Percentiles rank a stretch among this genome's conserved stretches.
These are phyloP conservation scores for Struthidea cinerea DNA, from an alignment of 2,113 vertebrate species.

Conservation along the genomic window DNA sequence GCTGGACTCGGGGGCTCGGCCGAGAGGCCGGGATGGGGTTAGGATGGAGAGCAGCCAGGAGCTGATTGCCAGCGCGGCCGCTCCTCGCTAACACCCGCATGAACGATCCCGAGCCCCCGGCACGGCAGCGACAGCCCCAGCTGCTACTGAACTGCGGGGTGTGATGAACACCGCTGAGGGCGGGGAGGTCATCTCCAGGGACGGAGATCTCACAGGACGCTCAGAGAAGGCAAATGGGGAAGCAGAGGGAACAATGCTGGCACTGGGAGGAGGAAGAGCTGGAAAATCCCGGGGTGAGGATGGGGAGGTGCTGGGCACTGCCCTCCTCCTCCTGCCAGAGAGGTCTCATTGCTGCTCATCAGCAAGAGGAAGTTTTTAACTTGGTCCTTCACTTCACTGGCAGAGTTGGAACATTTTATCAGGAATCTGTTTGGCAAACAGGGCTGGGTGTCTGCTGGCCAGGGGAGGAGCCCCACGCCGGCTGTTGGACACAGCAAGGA, in stretches of 20 bases:
- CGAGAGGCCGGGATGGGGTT: not conserved
- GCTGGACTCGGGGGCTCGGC: not conserved
- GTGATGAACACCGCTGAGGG: not conserved
- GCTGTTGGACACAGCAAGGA: not conserved
- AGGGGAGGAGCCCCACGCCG: rapidly evolving
- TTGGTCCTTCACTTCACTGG: not conserved
- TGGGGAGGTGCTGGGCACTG: not conserved
- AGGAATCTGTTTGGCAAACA: not conserved
- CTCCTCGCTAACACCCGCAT: not conserved
- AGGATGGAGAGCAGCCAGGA: not conserved
- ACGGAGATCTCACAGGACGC: not conserved
- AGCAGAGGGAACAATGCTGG: not conserved
- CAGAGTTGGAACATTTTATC: not conserved
- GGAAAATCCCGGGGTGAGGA: not conserved
- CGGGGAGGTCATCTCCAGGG: not conserved
- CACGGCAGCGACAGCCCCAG: not conserved
- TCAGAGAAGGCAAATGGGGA: not conserved
- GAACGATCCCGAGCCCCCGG: not conserved
- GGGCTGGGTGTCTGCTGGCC: not conserved
- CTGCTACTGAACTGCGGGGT: not conserved
- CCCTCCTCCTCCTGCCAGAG: not conserved
- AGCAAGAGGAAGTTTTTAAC: not conserved
- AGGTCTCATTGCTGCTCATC: not conserved
- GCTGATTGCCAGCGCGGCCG: not conserved
- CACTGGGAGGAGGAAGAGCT: not conserved